Percentiles rank a stretch among this genome's conserved stretches.
phyloP scores from a whole-genome alignment of 2,113 vertebrate species.

The Geococcyx californianus region DNA sequence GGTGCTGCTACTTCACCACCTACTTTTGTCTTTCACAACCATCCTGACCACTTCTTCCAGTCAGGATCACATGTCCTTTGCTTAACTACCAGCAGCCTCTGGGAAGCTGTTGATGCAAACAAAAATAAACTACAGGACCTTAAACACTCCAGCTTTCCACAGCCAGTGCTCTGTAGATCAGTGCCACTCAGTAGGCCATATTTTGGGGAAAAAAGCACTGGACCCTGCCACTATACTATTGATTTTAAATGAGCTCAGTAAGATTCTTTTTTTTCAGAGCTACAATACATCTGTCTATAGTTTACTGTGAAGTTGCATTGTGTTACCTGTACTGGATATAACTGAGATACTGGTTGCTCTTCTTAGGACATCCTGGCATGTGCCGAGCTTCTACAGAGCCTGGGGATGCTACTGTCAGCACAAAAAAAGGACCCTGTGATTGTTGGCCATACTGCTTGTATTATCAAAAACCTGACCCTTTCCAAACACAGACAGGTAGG shows the following conservation, averaged over 20 bases:
- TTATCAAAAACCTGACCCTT: constrained; percentile 70
- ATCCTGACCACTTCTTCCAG: neutral
- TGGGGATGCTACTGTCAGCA: constrained; percentile 68
- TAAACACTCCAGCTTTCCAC: neutral
- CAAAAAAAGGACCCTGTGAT: constrained; percentile 63
- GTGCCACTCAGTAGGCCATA: neutral
- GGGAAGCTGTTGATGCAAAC: neutral
- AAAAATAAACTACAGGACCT: neutral
- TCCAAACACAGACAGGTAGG: constrained; percentile 57
- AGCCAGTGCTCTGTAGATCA: neutral
- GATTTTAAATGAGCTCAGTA: neutral
- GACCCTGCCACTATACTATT: neutral
- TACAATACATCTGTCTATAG: accelerated
- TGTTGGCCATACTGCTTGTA: constrained; percentile 67
- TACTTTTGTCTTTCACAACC: neutral
- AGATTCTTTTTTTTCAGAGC: neutral
- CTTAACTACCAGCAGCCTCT: neutral
- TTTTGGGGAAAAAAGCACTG: neutral
- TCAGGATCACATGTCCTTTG: neutral
- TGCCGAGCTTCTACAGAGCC: constrained; percentile 70
- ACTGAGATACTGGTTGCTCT: neutral
- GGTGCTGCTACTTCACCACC: neutral
- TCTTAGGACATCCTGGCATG: constrained; percentile 72
- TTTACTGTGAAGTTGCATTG: neutral
- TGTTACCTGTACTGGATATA: neutral